phyloP scores from a whole-genome alignment of 1,140 invertebrate genomes.

The Megalonaias nervosa region DNA sequence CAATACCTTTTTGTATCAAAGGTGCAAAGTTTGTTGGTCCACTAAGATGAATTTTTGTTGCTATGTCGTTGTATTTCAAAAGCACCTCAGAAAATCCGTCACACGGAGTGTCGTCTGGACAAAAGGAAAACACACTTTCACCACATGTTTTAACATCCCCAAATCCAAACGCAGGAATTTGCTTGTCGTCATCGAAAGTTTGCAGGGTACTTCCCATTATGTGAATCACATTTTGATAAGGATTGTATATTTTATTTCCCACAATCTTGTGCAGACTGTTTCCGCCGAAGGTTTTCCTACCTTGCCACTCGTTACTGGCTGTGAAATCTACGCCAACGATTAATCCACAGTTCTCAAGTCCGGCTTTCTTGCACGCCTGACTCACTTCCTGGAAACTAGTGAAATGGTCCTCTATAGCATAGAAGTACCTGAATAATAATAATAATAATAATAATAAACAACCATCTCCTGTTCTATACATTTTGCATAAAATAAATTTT shows the following conservation, averaged over 20 bases:
- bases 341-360: slow-evolving; percentile 71
- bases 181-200: slow-evolving; percentile 70
- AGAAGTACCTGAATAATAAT: slow-evolving; percentile 34
- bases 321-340: slow-evolving; percentile 75
- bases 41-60: slow-evolving; percentile 65
- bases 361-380: slow-evolving; percentile 67
- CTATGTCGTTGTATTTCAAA: slow-evolving; percentile 61
- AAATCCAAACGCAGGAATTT: slow-evolving; percentile 74
- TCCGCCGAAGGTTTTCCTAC: slow-evolving; percentile 72
- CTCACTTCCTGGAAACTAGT: slow-evolving; percentile 66
- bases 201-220: slow-evolving; percentile 73
- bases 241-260: slow-evolving; percentile 59
- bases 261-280: slow-evolving; percentile 70
- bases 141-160: slow-evolving; percentile 72
- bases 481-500: no score
- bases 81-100: slow-evolving; percentile 72
- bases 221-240: slow-evolving; percentile 73
- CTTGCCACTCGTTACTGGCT: slow-evolving; percentile 76
- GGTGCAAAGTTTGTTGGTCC: slow-evolving; percentile 75
- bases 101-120: slow-evolving; percentile 59
- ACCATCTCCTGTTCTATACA: no score
- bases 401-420: slow-evolving; percentile 66
- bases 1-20: slow-evolving; percentile 72
- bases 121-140: slow-evolving; percentile 71
- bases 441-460: no score